Conservation (phyloP, 2,888 invertebrate species). For the Unio pictorum region DNA sequence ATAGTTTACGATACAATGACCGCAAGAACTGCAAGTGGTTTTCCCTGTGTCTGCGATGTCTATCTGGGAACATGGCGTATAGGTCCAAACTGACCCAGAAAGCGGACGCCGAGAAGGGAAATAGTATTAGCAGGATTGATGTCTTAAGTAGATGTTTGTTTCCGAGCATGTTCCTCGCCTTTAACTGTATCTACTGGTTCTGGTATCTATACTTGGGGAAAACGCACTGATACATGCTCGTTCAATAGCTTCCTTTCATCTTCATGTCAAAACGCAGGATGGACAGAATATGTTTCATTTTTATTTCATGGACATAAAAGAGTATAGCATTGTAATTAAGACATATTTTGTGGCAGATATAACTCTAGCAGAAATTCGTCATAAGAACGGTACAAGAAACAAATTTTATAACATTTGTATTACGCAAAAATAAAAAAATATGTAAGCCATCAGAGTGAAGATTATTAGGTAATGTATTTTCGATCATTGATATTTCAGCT, state of each 20-base stretch:
- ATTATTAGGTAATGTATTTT: no score
- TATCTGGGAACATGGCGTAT: conserved; percentile 53
- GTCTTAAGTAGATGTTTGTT: conserved; percentile 84
- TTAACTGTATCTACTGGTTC: conserved; percentile 90
- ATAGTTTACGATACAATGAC: conserved; percentile 3
- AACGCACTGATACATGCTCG: no score
- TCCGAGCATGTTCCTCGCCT: conserved; percentile 87
- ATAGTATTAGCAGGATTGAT: conserved; percentile 87
- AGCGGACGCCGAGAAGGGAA: conserved; percentile 66
- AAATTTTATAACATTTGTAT: no score
- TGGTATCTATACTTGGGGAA: conserved; percentile 37
- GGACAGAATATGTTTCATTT: no score
- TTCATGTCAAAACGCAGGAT: neutral
- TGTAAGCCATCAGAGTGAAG: no score
- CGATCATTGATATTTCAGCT: no score
- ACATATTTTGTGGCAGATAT: no score
- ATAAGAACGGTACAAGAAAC: no score
- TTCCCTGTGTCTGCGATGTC: conserved; percentile 45
- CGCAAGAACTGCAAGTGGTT: conserved; percentile 7
- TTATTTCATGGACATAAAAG: no score
- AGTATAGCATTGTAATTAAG: no score
- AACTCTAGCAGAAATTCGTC: no score
- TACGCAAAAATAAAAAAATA: no score
- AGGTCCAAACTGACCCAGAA: conserved; percentile 31
- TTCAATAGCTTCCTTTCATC: neutral